phyloP scores from a whole-genome alignment of 2,113 vertebrate species.

The Vulpes ferrilata region DNA sequence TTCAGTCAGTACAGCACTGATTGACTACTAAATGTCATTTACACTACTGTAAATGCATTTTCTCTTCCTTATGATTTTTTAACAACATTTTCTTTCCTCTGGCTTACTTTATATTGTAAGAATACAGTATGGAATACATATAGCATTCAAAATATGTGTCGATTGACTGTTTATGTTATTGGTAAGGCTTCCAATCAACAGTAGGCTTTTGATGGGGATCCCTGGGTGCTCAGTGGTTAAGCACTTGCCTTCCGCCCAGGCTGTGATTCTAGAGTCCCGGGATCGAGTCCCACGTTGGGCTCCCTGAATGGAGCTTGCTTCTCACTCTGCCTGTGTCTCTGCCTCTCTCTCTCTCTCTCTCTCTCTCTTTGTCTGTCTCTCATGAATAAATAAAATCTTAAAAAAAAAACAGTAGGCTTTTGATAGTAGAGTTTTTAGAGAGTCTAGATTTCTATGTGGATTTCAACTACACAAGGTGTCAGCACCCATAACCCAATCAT shows the following conservation, averaged over 20 bases:
- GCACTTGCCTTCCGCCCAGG: too few relatives aligned
- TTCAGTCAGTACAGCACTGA: background rate
- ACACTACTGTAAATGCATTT: background rate
- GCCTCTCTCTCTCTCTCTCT: too few relatives aligned
- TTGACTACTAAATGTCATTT: too few relatives aligned
- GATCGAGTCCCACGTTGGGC: too few relatives aligned
- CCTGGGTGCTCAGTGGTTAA: too few relatives aligned
- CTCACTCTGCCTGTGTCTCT: too few relatives aligned
- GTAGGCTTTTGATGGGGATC: background rate
- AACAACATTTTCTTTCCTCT: background rate
- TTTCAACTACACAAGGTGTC: background rate
- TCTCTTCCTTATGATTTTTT: background rate
- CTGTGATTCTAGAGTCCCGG: too few relatives aligned
- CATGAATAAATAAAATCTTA: too few relatives aligned
- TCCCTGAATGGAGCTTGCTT: too few relatives aligned
- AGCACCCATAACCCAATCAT: background rate
- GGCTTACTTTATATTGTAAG: background rate
- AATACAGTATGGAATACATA: background rate
- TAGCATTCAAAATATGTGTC: background rate
- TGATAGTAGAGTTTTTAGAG: background rate
- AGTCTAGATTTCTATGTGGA: background rate
- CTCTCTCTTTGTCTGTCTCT: too few relatives aligned
- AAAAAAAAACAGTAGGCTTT: background rate
- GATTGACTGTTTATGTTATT: background rate
- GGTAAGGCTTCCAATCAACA: background rate